Evolutionary conservation across 2,113 vertebrate genomes (phyloP), one percentile per base, ranked within the genome.

Genomic region (Strix aluco): DNA sequence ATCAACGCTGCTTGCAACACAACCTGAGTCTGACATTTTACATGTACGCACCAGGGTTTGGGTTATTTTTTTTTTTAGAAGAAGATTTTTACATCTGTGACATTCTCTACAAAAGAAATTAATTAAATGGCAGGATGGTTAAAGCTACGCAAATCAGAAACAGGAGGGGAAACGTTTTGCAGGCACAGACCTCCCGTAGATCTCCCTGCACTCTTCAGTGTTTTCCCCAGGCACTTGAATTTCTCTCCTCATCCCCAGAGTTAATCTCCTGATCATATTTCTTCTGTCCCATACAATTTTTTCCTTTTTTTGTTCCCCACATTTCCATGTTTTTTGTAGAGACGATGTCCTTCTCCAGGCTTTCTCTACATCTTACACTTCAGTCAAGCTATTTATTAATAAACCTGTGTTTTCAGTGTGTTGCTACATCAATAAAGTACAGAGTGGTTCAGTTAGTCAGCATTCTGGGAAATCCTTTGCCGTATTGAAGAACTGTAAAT

Each of bases 401-500:
- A 98, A 98, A 97, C 96, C 74, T 72, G 82, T 97, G 95, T 98
- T 98, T 98, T 96, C 96, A 92, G 90, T 96, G 95, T 9, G 29
- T 91, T 67, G 40, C 52, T 81, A 44, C 97, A 98, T 98, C 97
- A 97, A 98, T 98, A 98, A 95, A 82, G 75, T 59, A 92, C 91
- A 40, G 38, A 97, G 96, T 87, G 95, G 96, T 97, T 98, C 88
- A 34, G 95, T 98, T 98, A 98, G 98, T 98, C 98, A 98, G 98
- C 98, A 97, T 98, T 98, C 98, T 98, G 97, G 96, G 97, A 98
- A 98, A 98, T 97, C 96, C 96, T 97, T 97, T 97, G 97, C 96
- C 94, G 55, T 98, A 98, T 98, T 96, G 97, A 98, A 98, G 97
- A 98, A 94, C 97, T 97, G 98, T 98, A 98, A 98, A 98, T 98